These are phyloP conservation scores for Labia minor DNA, from an alignment of 2,888 invertebrate genomes.

Conservation along the genomic window DNA sequence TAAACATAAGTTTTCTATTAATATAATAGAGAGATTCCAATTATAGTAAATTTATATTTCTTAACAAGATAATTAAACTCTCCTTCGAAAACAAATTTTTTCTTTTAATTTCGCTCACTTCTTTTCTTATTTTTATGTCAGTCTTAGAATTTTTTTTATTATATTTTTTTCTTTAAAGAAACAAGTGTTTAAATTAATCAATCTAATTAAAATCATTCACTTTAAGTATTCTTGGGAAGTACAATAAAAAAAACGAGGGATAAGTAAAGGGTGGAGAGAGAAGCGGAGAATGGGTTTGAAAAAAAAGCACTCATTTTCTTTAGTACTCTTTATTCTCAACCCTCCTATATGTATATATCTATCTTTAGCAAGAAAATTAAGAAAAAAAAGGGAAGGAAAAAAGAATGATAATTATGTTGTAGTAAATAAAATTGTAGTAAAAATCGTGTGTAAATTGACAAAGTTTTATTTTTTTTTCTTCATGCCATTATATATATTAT, in stretches of 20 bases:
- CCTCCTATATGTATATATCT: not conserved
- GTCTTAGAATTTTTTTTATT: too few relatives aligned
- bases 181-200: conserved; percentile 8
- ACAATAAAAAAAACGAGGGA: not conserved
- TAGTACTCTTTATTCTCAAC: not conserved
- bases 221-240: not conserved
- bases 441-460: not conserved
- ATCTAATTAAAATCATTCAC: conserved; percentile 4
- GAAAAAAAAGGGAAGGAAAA: not conserved
- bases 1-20: too few relatives aligned
- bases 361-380: not conserved
- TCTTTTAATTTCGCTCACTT: too few relatives aligned
- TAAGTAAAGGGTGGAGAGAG: not conserved
- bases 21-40: too few relatives aligned
- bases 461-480: not conserved
- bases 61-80: too few relatives aligned
- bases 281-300: too few relatives aligned
- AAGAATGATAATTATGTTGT: conserved; percentile 1
- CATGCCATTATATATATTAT: too few relatives aligned
- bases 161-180: not conserved
- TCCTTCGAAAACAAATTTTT: too few relatives aligned
- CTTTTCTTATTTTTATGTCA: too few relatives aligned
- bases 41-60: too few relatives aligned
- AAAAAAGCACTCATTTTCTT: not conserved
- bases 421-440: conserved; percentile 13